Evolutionary conservation across 2,888 invertebrate genomes (phyloP), one percentile per base, ranked within the genome.

Genomic region (Hoplodrina blanda): DNA sequence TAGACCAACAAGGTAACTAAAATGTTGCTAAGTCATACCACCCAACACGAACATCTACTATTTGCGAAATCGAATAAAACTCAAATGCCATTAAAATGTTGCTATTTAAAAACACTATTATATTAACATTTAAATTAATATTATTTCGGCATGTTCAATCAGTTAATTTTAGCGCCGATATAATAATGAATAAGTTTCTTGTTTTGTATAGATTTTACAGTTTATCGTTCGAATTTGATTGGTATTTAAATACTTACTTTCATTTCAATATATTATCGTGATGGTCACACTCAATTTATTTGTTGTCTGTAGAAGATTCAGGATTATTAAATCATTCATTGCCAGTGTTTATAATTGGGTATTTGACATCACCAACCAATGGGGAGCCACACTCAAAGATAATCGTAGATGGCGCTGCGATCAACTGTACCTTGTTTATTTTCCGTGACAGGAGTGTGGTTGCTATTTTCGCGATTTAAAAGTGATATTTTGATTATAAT

Each of bases 41-140:
- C 75, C 80, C 77, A 77, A 67, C 57, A 41, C 20, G 56, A 68
- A 41, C 15, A 44, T 19, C 17, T 15, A 69, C 50, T 33, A 10
- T 52, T 74, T 64, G 50, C 62, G 17, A 61, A 78, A 61, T 46
- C 55, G 17, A 60, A 66, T 76, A 62, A 78, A 76, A 78, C 15
- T 55, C 10, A 53, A 68, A 74, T 57, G 50, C 17, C 20, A 61
- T 57, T 78, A 56, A 66, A 73, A 53, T 54, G 44, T 44, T 44
- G 46, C 59, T 52, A 56, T 68, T 60, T 61, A 66, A 54, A 61
- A 19, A 53, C 41, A 53, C 41, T 53, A 62, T 66, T 46, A 46
- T 63, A 72, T 74, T 66, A 41, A 65, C 54, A 80, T 78, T 62
- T 62, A 62, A 77, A 66, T 65, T 49, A 33, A 33, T 41, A 60